Evolutionary conservation across 2,113 vertebrate genomes (phyloP), one percentile per base, ranked within the genome.

Genomic region (Tympanuchus pallidicinctus): DNA sequence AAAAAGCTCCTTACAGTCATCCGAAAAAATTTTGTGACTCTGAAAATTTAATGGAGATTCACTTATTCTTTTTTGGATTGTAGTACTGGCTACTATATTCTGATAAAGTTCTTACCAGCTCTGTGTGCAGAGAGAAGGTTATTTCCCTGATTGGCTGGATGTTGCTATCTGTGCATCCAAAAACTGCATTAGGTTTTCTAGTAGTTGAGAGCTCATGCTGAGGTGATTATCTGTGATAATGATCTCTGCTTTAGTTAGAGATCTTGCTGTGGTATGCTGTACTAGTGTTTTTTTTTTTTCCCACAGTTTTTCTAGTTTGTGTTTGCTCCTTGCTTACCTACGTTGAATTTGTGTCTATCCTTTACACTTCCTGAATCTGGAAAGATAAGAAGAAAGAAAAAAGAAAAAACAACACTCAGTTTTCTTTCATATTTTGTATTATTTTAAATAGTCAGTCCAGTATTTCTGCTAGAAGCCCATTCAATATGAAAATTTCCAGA

Each of bases 141-240:
- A 87, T 76, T 89, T 89, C 27, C 64, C 22, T 95, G 76, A 91
- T 82, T 87, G 12, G 84, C n/a, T 76, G 42, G 27, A 30, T 77
- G 38, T 28, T 16, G 12, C 21, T 45, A 61, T 61, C 85, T 85
- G 61, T 88, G n/a, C 16, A 74, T 60, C 9, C 13, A 74, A 80
- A 94, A 88, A 77, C 45, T 70, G 1, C 56, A 56, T 86, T 74
- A 83, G 19, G 20, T 32, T 75, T 90, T 80, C 38, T 82, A 69
- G 21, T 42, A 75, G 24, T 72, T 73, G 50, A 93, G 59, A 90
- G 50, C 30, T 40, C 50, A 27, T 25, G 22, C 82, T 76, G 78
- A 77, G 45, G 34, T 82, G 54, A 93, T 82, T 92, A 79, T 85
- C 63, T 82, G 48, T 79, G 82, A 66, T 77, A 54, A 83, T 71